Evolutionary conservation across 2,888 invertebrate species (phyloP), one percentile per base, ranked within the genome.

Genomic region (Drepanosiphum platanoidis): DNA sequence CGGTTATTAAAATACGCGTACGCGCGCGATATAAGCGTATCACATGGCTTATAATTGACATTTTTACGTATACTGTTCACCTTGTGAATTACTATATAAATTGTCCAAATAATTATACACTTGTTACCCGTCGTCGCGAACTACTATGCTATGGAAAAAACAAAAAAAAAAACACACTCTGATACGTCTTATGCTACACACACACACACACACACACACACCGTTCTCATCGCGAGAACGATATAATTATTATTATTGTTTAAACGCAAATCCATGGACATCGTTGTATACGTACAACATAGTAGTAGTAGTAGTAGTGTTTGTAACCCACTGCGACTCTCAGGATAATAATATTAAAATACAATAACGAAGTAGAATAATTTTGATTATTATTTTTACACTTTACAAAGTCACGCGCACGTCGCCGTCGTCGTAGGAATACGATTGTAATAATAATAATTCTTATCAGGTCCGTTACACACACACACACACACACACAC

Each of bases 1-100:
- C 82, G 61, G 82, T 64, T 74, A 83, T 83, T 83, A 83, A 83
- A 74, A 83, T 64, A 66, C 34, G 9, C 27, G 42, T 64, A 42
- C 42, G 61, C 64, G 46, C 15, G 4, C n/a, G 13, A 42, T n/a
- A 61, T 46, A 46, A 42, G 72, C 34, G 66, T 61, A 83, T 75
- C 74, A 52, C 32, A 52, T 32, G 9, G 74, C 66, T 52, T 66
- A 66, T 66, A 83, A 83, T 83, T 83, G 83, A 83, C 83, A 75
- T 83, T 66, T 34, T 15, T 36, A 30, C 11, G 61, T 27, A 34
- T 27, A 32, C 46, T 9, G 22, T 22, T 72, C 61, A 82, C 82
- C 82, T 82, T 42, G 61, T 42, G 70, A 72, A 64, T 11, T 27
- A 66, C 66, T 18, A 70, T 18, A 68, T 18, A 22, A n/a, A 68